Conservation (phyloP, 2,888 invertebrate genomes). For the Nipponacmea schrenckii region DNA sequence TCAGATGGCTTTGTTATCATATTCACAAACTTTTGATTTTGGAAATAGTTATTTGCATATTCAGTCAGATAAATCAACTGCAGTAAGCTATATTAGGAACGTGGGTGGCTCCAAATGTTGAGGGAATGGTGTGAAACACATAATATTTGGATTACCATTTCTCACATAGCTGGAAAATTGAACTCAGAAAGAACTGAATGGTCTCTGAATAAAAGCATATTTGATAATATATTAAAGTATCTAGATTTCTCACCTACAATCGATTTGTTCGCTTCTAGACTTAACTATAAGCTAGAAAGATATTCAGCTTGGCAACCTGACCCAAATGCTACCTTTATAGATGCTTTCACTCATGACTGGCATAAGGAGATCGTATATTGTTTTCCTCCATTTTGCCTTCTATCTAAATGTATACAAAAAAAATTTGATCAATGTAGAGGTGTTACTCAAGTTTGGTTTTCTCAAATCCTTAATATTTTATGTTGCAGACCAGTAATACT, state of each 20-base stretch:
- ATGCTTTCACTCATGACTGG: conserved; percentile 20
- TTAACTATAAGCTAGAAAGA: background rate
- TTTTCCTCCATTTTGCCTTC: conserved; percentile 37
- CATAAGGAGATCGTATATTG: conserved; percentile 1
- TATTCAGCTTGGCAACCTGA: conserved; percentile 1
- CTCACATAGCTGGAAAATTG: background rate
- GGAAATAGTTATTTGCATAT: background rate
- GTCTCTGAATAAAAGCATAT: background rate
- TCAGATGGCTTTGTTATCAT: background rate
- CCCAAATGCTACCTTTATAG: no score
- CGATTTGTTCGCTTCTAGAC: background rate
- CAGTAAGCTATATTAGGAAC: background rate
- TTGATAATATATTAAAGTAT: background rate
- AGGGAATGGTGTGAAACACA: background rate
- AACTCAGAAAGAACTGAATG: background rate
- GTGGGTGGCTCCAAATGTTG: background rate
- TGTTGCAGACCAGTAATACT: conserved; percentile 15
- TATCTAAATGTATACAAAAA: conserved; percentile 27
- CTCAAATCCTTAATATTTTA: conserved; percentile 14
- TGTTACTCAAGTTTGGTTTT: conserved; percentile 33
- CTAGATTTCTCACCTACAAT: background rate
- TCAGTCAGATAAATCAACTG: background rate
- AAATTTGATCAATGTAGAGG: conserved; percentile 14
- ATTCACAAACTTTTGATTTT: no score
- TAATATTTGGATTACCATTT: background rate